Evolutionary conservation across 2,888 invertebrate genomes (phyloP).

Genomic region (Mesorhabditis belari): DNA sequence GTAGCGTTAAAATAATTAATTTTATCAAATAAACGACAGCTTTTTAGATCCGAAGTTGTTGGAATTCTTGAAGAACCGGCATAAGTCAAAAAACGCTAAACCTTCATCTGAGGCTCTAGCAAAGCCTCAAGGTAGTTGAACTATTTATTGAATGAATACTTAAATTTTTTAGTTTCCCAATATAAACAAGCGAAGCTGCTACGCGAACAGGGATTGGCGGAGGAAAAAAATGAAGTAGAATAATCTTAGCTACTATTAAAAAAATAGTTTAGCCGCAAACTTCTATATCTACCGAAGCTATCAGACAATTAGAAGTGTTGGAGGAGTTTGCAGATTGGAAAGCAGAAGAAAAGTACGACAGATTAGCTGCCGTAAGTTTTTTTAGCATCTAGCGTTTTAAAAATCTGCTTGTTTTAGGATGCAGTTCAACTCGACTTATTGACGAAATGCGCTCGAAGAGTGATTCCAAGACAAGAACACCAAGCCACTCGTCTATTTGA

Average conservation of each 20-base stretch:
- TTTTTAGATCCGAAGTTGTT: slow-evolving; percentile 29
- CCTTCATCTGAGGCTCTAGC: slow-evolving; percentile 1
- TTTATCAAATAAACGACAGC: background rate
- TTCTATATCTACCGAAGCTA: slow-evolving; percentile 4
- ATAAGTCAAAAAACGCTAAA: slow-evolving; percentile 6
- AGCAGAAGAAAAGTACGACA: slow-evolving; percentile 33
- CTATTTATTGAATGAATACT: background rate
- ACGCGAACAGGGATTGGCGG: background rate
- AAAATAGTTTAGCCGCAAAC: background rate
- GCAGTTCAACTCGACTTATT: slow-evolving; percentile 46
- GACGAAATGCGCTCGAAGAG: slow-evolving; percentile 31
- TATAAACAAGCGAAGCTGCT: slow-evolving; percentile 9
- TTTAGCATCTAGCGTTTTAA: background rate
- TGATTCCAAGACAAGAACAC: slow-evolving; percentile 36
- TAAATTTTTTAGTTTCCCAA: slow-evolving; percentile 9
- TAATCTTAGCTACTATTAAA: slow-evolving; percentile 10
- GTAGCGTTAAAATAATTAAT: background rate
- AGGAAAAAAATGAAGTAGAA: slow-evolving; percentile 1
- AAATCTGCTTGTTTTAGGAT: slow-evolving; percentile 35
- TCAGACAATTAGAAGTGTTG: slow-evolving; percentile 44
- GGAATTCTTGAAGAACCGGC: slow-evolving; percentile 28
- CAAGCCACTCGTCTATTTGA: slow-evolving; percentile 42
- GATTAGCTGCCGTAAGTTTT: slow-evolving; percentile 38
- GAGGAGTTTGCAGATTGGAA: slow-evolving; percentile 23
- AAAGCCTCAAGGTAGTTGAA: slow-evolving; percentile 7